Base-by-base conservation (phyloP, 2,888 invertebrate genomes). In the Zootermopsis nevadensis region DNA sequence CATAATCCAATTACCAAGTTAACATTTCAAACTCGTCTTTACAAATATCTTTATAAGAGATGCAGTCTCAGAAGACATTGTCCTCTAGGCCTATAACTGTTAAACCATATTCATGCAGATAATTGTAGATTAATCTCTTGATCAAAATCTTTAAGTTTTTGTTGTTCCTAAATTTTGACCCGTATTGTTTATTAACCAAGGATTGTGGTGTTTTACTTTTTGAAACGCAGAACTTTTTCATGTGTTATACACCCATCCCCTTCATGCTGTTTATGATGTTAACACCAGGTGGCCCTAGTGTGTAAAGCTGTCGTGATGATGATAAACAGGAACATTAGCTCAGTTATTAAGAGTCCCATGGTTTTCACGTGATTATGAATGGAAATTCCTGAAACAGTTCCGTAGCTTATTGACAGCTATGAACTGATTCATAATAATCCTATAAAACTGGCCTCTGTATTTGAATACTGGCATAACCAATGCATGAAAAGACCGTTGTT, bases 201-300 rank as follows among this genome's bases (percentile, higher is more conserved):
- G 69, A 69, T 69, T 69, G 69, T 69, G 69, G 69, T 69, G 69
- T 19, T 69, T 69, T 31, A 69, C 31, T 69, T 27, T 69, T 69
- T 69, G 69, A 27, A 69, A 69, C 27, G 30, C 69, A 69, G 27
- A 69, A 31, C 69, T 27, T 69, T 69, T 22, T 69, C 72, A 35
- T 72, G 35, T 35, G 35, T n/a, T 35, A 22, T 72, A 72, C 31
- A 12, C 8, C 24, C 38, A 22, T 67, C 67, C 38, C 72, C 15
- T 35, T 55, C 6, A 12, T 35, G 1, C 19, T 2, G 72, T 72
- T 72, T 72, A 35, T 72, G 35, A 4, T 72, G 38, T 35, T 72
- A 72, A 35, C n/a, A 72, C 72, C 72, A 72, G 35, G 72, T 72
- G 72, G 31, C 33, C 72, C 33, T 19, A 12, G 35, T 35, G 31